phyloP scores from a whole-genome alignment of 2,113 vertebrate genomes.

The Pteruthius melanotis region DNA sequence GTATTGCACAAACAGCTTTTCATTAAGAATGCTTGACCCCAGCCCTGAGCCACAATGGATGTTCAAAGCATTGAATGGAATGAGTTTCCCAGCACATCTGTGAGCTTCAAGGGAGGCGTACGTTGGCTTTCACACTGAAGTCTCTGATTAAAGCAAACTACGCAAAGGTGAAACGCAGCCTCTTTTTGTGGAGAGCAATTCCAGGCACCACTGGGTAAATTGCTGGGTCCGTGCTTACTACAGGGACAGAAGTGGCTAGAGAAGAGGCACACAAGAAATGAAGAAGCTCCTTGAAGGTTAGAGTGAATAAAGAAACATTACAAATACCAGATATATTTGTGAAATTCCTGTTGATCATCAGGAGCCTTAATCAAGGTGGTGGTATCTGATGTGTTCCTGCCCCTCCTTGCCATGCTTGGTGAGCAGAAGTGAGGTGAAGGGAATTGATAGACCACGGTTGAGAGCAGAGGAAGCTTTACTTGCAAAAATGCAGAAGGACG shows the following conservation, averaged over 20 bases:
- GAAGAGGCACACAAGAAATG: not conserved
- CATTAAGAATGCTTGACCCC: slow-evolving; percentile 44
- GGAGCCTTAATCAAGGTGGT: not conserved
- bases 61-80: slow-evolving; percentile 37
- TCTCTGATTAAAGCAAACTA: slow-evolving; percentile 24
- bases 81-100: not conserved
- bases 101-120: not conserved
- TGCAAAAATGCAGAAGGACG: not conserved
- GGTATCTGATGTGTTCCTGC: not conserved
- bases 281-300: not conserved
- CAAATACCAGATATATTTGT: not conserved
- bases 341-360: not conserved
- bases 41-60: slow-evolving; percentile 12
- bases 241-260: not conserved
- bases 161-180: not conserved
- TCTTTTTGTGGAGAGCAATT: slow-evolving; percentile 45
- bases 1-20: slow-evolving; percentile 30
- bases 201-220: not conserved
- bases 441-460: not conserved
- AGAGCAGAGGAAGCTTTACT: not conserved
- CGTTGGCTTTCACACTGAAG: not conserved
- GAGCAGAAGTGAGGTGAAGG: not conserved
- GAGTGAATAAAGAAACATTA: not conserved
- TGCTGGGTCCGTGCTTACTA: not conserved
- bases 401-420: not conserved